Base-by-base conservation (phyloP, 2,888 invertebrate species). In the Malachius bipustulatus region DNA sequence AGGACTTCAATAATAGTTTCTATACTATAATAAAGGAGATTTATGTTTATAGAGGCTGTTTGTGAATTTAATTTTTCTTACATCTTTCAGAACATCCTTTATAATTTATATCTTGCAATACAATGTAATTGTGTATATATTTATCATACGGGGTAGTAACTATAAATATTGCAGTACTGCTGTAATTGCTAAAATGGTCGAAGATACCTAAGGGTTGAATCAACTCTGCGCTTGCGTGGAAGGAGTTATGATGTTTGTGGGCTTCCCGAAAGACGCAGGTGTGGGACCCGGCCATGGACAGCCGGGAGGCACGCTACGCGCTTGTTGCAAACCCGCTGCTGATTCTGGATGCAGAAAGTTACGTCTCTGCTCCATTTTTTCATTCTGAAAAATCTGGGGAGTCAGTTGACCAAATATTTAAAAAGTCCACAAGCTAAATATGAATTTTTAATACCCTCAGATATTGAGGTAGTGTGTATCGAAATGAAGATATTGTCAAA, bases 261-360 rank as follows among this genome's bases (percentile, higher is more conserved):
- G 43, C 37, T 50, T 52, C 37, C 49, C 38, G 13, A 47, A 75
- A 49, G 82, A 80, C 51, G 83, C 67, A 47, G 82, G 73, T 44
- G 82, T 78, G 59, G 82, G 82, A 42, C 77, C 78, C 44, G 84
- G 82, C 84, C 84, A 84, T 41, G 82, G 81, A 57, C 82, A 79
- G 46, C 78, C 71, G 49, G 71, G 69, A 47, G 74, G 63, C n/a
- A 63, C 63, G 44, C 62, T 63, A 35, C 64, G 51, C 16, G 64
- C 60, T 47, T 62, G 60, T 43, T 62, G 63, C 15, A 64, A 48
- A 34, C 62, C 66, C 31, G 82, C 85, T 42, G 88, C 87, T 40
- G 85, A 79, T 57, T 88, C 88, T 30, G 88, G 88, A 63, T 88
- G 88, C 44, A 89, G 70, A 66, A 83, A 88, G 63, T 88, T 85